Conservation (phyloP, 2,888 invertebrate species). For the Portevinia maculata region DNA sequence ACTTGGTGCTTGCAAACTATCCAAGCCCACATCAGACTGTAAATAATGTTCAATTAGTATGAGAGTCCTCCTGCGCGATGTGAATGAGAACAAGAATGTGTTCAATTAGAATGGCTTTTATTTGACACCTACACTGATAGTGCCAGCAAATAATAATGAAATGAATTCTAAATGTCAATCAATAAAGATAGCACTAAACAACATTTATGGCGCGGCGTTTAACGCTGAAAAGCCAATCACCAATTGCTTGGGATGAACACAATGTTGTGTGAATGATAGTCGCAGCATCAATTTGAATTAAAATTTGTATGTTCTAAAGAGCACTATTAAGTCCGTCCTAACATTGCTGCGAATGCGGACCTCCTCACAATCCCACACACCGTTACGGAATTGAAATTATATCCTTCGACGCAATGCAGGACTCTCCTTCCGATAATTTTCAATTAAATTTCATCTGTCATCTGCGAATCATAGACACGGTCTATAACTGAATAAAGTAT, state of each 20-base stretch:
- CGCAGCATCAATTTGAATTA: no score
- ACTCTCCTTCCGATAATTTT: slow-evolving; percentile 63
- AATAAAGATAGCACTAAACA: slow-evolving; percentile 13
- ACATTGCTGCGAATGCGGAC: neutral
- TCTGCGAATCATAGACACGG: slow-evolving; percentile 37
- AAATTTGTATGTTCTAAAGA: no score
- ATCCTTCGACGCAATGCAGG: slow-evolving; percentile 36
- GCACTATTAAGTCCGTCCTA: no score
- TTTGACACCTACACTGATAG: slow-evolving; percentile 30
- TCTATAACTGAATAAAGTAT: slow-evolving; percentile 3
- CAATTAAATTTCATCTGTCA: slow-evolving; percentile 69
- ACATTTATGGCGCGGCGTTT: slow-evolving; percentile 4
- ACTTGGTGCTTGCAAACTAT: slow-evolving; percentile 18
- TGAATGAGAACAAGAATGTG: neutral
- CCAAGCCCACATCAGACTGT: slow-evolving; percentile 10
- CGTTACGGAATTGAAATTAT: slow-evolving; percentile 45
- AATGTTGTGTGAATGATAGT: no score
- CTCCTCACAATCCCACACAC: slow-evolving; percentile 48
- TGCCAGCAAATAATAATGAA: slow-evolving; percentile 4
- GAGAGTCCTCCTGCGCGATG: slow-evolving; percentile 5
- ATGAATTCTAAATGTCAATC: slow-evolving; percentile 22
- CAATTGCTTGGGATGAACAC: neutral
- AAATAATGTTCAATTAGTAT: slow-evolving; percentile 30
- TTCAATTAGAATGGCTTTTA: slow-evolving; percentile 15
- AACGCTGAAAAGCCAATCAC: neutral